phyloP scores from a whole-genome alignment of 1,140 invertebrate genomes.

The Listronotus bonariensis region DNA sequence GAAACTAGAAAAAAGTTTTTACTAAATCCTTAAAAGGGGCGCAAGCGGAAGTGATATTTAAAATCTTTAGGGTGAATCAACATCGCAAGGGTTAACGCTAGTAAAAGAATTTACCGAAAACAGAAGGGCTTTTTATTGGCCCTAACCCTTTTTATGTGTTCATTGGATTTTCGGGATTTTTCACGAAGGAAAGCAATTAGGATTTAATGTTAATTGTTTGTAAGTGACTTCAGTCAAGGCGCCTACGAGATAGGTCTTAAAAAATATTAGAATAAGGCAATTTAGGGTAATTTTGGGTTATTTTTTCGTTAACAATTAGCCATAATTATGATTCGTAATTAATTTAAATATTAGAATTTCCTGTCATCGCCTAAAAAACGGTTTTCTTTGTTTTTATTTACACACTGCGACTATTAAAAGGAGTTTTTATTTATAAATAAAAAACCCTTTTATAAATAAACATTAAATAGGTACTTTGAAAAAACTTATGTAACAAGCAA shows the following conservation, averaged over 20 bases:
- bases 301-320: not conserved
- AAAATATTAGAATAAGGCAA: slow-evolving; percentile 12
- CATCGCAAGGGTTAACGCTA: slow-evolving; percentile 40
- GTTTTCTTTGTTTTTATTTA: no score
- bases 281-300: slow-evolving; percentile 1
- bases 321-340: slow-evolving; percentile 6
- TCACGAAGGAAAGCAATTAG: slow-evolving; percentile 40
- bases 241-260: slow-evolving; percentile 20
- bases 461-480: no score
- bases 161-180: slow-evolving; percentile 46
- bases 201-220: slow-evolving; percentile 48
- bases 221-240: slow-evolving; percentile 42
- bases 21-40: no score
- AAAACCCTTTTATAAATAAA: no score
- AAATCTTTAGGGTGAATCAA: no score
- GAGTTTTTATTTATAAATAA: no score
- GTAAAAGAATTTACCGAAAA: slow-evolving; percentile 33
- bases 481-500: no score
- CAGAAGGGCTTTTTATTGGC: slow-evolving; percentile 33
- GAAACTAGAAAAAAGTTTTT: no score
- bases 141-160: slow-evolving; percentile 43
- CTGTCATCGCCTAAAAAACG: no score
- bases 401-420: no score
- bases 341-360: no score
- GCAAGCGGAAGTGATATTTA: no score